Base-by-base conservation (phyloP, 2,888 invertebrate species). In the Troides oblongomaculatus region DNA sequence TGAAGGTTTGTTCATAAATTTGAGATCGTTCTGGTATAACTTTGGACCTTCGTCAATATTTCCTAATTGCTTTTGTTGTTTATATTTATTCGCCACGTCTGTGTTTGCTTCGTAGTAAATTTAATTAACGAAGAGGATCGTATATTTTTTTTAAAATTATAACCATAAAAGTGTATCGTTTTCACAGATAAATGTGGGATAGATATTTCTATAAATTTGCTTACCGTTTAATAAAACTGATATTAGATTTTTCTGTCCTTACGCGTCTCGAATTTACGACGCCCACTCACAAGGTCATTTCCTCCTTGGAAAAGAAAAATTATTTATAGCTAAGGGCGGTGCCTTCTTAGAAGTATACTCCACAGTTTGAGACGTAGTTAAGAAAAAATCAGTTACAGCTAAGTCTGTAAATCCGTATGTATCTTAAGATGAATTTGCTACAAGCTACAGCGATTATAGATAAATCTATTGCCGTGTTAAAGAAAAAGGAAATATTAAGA, bases 31-130 rank as follows among this genome's bases (percentile, higher is more conserved):
- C 43, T 43, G 46, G 46, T 36, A 68, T 63, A 68, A 68, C 57
- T 63, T 59, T 68, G 14, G 57, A 30, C 30, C 68, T 63, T 39
- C 30, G 46, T 68, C 30, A 68, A 68, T 68, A 68, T 68, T 62
- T 62, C 46, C 62, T 62, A 58, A 68, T 68, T 68, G 58, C 62
- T 63, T 63, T 59, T 36, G 50, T 63, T 68, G 68, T 68, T 68
- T 63, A 58, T 63, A 59, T 66, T 56, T 21, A 36, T 17, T 57
- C 25, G 25, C 21, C 63, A 8, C 50, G 21, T 58, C 62, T 63
- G 62, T 62, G 53, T 56, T 56, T 21, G 14, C 5, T 58, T 58
- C 23, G 23, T n/a, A 23, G 6, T 58, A 58, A 12, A 58, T 58
- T 58, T 3, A 23, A 58, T 58, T 23, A 58, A 23, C 23, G 10